phyloP scores from a whole-genome alignment of 2,113 vertebrate species.

The Tragelaphus buxtoni region DNA sequence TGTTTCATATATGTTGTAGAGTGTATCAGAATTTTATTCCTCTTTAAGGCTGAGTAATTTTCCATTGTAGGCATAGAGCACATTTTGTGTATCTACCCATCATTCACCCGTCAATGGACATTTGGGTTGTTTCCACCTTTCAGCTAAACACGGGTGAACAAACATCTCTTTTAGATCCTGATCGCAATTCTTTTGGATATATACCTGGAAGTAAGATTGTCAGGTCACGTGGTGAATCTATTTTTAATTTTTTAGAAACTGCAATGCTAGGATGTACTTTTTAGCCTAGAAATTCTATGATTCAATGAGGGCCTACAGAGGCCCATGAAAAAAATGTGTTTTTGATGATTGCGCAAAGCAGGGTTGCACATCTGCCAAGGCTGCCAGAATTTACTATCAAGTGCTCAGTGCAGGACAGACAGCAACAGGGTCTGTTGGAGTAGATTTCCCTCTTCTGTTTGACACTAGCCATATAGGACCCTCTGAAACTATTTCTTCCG shows the following conservation, averaged over 20 bases:
- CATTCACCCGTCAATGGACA: background rate
- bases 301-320: background rate
- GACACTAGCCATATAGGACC: background rate
- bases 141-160: background rate
- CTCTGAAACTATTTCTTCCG: background rate
- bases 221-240: background rate
- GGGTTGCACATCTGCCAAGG: background rate
- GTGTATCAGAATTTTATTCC: background rate
- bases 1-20: background rate
- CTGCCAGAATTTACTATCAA: background rate
- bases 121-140: background rate
- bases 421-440: background rate
- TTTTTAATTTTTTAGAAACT: background rate
- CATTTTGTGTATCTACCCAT: background rate
- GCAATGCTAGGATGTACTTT: background rate
- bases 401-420: background rate
- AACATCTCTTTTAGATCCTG: background rate
- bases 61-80: background rate
- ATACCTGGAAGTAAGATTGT: background rate
- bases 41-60: background rate
- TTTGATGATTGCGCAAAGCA: background rate
- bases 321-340: background rate
- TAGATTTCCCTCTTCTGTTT: background rate
- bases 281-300: background rate
- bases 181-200: background rate